Conservation (phyloP, 2,888 invertebrate species). For the Dusona sp. region DNA sequence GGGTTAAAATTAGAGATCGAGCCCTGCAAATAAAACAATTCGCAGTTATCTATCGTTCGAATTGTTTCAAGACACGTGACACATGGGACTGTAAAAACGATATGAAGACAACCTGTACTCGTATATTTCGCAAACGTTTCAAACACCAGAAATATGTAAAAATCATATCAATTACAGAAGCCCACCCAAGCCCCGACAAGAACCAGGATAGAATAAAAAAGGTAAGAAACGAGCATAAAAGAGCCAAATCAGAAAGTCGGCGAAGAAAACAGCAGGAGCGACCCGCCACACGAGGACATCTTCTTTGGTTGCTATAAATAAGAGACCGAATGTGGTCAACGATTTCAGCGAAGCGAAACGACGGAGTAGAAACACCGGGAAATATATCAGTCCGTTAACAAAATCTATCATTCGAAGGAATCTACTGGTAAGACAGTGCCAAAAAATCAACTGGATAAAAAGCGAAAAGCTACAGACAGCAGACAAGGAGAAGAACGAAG, state of each 20-base stretch:
- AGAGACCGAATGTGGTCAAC: conserved; percentile 59
- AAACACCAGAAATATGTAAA: background rate
- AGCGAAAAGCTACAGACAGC: background rate
- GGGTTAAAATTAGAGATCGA: too few species aligned
- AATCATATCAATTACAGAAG: conserved; percentile 6
- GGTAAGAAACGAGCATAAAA: background rate
- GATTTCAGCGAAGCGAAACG: conserved; percentile 36
- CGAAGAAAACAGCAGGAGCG: conserved; percentile 47
- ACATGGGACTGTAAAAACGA: background rate
- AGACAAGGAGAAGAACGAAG: conserved; percentile 9
- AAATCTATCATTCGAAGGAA: conserved; percentile 68
- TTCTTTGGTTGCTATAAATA: conserved; percentile 67
- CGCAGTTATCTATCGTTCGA: too few species aligned
- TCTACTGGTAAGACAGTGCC: background rate
- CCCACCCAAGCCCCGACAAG: conserved; percentile 6
- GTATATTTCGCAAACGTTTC: background rate
- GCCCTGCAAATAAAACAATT: too few species aligned
- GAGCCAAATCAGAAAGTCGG: conserved; percentile 1
- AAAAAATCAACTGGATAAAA: background rate
- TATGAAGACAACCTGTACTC: background rate
- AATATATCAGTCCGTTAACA: conserved; percentile 65
- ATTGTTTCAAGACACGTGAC: too few species aligned
- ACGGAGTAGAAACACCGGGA: conserved; percentile 4
- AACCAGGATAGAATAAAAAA: background rate
- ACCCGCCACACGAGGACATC: conserved; percentile 64